phyloP scores from a whole-genome alignment of 2,888 invertebrate species.

The Phasia obesa region DNA sequence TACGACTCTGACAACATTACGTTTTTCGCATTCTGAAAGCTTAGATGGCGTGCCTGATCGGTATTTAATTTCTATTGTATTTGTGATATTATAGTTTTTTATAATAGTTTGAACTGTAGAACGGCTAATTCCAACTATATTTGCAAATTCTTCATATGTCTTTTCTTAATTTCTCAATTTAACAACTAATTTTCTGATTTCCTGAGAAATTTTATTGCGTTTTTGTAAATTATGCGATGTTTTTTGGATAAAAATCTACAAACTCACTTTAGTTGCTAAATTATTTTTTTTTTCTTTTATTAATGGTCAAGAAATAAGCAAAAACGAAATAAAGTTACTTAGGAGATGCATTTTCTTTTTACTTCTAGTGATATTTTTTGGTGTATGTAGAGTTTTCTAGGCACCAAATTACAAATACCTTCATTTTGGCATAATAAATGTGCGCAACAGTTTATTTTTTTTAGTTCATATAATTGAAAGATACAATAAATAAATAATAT shows the following conservation, averaged over 20 bases:
- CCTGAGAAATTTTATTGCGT: background rate
- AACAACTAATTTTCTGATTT: too few species aligned
- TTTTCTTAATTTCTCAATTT: too few species aligned
- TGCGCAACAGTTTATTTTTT: too few species aligned
- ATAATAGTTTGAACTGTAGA: background rate
- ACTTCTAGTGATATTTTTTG: too few species aligned
- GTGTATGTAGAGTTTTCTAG: too few species aligned
- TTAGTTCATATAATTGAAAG: too few species aligned
- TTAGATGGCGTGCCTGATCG: background rate
- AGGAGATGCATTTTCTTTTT: too few species aligned
- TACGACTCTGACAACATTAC: too few species aligned
- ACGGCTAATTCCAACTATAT: background rate
- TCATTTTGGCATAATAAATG: too few species aligned
- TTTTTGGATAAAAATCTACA: background rate
- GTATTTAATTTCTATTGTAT: background rate
- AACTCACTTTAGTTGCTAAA: slow-evolving; percentile 6
- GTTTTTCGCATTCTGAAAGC: background rate
- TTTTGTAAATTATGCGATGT: slow-evolving; percentile 3
- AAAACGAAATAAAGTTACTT: too few species aligned
- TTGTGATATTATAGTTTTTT: background rate
- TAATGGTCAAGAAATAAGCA: background rate
- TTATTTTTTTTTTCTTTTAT: background rate
- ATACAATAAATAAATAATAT: too few species aligned
- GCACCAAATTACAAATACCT: too few species aligned
- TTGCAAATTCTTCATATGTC: background rate